Percentiles rank a stretch among this genome's conserved stretches.
Evolutionary conservation across 1,140 invertebrate genomes (phyloP).

Genomic region (Tetramorium alpestre): DNA sequence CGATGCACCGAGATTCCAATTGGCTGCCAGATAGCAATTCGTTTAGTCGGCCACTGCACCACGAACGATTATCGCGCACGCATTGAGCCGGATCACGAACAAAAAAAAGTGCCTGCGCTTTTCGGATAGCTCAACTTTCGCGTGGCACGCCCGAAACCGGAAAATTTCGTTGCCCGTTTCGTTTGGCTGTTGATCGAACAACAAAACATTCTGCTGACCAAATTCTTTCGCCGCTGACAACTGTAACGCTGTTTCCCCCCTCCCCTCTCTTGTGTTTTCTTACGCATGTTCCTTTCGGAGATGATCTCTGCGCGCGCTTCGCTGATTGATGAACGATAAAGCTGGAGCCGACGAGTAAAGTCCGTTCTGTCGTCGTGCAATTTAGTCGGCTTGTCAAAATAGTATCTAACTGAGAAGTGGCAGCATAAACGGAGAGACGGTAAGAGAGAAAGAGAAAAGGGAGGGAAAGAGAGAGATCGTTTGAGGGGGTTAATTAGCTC

Average conservation of each 20-base stretch:
- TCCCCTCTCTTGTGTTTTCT: not conserved
- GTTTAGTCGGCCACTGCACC: constrained; percentile 61
- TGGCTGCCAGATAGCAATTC: constrained; percentile 67
- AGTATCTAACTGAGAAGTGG: not conserved
- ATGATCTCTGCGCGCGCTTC: too few species aligned
- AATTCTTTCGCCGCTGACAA: not conserved
- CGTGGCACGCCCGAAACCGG: not conserved
- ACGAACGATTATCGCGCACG: constrained; percentile 56
- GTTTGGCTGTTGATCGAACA: not conserved
- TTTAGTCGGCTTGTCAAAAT: constrained; percentile 34
- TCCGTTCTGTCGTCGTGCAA: not conserved
- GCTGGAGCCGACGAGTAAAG: not conserved
- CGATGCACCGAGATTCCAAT: constrained; percentile 57
- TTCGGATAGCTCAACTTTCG: constrained; percentile 32
- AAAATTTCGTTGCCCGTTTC: not conserved
- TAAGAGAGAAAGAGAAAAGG: not conserved
- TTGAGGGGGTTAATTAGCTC: constrained; percentile 67
- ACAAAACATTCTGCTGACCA: not conserved
- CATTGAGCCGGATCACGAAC: not conserved
- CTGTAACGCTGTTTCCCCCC: not conserved
- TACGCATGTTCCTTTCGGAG: not conserved
- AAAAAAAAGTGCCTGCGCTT: constrained; percentile 34
- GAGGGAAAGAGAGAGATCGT: not conserved
- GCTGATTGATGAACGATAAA: not conserved
- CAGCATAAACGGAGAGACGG: not conserved